Conservation (phyloP, 2,113 vertebrate genomes). For the Numenius arquata region DNA sequence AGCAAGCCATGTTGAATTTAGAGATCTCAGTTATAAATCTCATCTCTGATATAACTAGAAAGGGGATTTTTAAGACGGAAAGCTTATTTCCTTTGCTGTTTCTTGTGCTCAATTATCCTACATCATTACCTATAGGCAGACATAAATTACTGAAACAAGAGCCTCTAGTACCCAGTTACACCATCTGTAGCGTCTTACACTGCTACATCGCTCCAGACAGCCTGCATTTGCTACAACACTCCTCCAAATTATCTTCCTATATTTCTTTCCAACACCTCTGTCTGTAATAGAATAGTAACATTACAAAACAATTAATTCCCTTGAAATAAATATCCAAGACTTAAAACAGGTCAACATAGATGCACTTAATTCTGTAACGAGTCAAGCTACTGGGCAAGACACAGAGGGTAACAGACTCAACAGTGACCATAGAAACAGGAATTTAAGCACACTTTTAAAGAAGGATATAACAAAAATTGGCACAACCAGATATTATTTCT, state of each 20-base stretch:
- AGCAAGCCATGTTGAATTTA: not conserved
- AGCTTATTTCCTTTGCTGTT: not conserved
- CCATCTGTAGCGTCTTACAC: not conserved
- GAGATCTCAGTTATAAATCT: not conserved
- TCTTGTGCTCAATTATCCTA: not conserved
- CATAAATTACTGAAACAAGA: not conserved
- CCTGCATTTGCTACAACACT: not conserved
- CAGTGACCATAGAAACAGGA: not conserved
- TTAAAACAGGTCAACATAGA: not conserved
- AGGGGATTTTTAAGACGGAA: not conserved
- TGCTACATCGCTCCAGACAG: not conserved
- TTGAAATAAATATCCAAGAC: not conserved
- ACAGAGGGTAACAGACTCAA: not conserved
- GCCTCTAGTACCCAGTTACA: not conserved
- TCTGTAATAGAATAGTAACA: not conserved
- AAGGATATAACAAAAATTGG: not conserved
- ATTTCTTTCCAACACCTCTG: not conserved
- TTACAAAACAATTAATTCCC: not conserved
- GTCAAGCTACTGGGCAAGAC: not conserved
- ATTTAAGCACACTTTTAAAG: not conserved
- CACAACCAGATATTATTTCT: not conserved
- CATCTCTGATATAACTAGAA: not conserved
- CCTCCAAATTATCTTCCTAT: not conserved
- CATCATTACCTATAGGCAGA: not conserved
- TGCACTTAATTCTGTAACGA: not conserved